Conservation (phyloP, 2,888 invertebrate genomes). For the Stomorhina lunata region DNA sequence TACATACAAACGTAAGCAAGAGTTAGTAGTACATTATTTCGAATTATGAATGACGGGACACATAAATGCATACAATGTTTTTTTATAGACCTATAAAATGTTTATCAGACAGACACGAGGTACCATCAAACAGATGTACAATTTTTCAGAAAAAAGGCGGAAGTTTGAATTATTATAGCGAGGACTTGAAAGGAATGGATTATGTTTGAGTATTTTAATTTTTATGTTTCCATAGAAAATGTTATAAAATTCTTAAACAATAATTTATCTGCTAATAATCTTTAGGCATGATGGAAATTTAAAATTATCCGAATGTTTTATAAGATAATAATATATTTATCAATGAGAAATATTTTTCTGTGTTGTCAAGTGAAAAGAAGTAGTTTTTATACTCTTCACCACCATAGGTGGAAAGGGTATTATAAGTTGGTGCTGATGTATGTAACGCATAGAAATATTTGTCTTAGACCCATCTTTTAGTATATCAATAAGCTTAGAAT, state of each 20-base stretch:
- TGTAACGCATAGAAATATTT: too few relatives aligned
- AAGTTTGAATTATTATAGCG: constrained; percentile 35
- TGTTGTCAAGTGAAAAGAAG: too few relatives aligned
- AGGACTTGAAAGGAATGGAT: neutral
- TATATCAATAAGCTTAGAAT: too few relatives aligned
- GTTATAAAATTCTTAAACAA: constrained; percentile 30
- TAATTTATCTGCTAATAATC: constrained; percentile 47
- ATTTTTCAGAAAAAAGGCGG: constrained; percentile 20
- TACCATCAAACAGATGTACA: neutral
- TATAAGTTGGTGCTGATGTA: too few relatives aligned
- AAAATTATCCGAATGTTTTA: neutral
- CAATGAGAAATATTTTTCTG: too few relatives aligned
- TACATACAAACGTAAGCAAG: too few relatives aligned
- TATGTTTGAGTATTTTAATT: constrained; percentile 1
- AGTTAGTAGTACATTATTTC: too few relatives aligned
- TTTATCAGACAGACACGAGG: constrained; percentile 20
- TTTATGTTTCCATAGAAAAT: constrained; percentile 45
- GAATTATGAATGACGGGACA: constrained; percentile 10
- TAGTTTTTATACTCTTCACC: too few relatives aligned
- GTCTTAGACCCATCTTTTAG: too few relatives aligned
- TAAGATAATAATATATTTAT: too few relatives aligned
- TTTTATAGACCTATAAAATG: constrained; percentile 51
- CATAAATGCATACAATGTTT: constrained; percentile 28
- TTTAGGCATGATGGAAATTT: constrained; percentile 18
- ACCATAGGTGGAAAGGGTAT: too few relatives aligned